These are phyloP conservation scores for Perdita meconis DNA, from an alignment of 2,888 invertebrate genomes.

Conservation along the genomic window DNA sequence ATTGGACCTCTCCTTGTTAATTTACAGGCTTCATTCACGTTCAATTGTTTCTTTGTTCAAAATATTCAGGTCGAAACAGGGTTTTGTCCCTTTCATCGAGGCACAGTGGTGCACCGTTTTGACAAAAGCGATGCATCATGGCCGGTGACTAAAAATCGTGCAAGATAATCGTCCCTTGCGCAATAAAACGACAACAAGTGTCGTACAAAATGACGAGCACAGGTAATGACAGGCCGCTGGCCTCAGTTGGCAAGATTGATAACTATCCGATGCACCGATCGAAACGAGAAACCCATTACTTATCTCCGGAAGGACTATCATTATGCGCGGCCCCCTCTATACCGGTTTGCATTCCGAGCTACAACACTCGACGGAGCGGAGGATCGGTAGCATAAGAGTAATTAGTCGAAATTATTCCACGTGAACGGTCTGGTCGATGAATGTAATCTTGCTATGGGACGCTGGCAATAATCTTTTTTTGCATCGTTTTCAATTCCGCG, in stretches of 20 bases:
- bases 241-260: constrained; percentile 75
- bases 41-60: neutral
- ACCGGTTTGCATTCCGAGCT: constrained; percentile 66
- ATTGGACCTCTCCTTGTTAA: neutral
- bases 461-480: constrained; percentile 8
- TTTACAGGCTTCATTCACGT: neutral
- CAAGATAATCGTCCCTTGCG: constrained; percentile 53
- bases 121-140: constrained; percentile 41
- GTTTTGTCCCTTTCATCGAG: constrained; percentile 9
- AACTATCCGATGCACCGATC: constrained; percentile 80
- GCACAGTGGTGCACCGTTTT: neutral
- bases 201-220: constrained; percentile 69
- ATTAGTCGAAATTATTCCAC: constrained; percentile 60
- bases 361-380: constrained; percentile 60
- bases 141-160: constrained; percentile 49
- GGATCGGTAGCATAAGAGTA: constrained; percentile 68
- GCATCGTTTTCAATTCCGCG: constrained; percentile 10
- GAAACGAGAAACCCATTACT: constrained; percentile 81
- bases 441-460: constrained; percentile 24
- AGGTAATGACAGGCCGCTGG: constrained; percentile 77
- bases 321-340: constrained; percentile 69
- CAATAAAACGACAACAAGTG: constrained; percentile 54
- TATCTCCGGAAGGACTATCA: constrained; percentile 79
- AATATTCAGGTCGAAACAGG: neutral
- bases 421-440: constrained; percentile 30